Conservation (phyloP, 2,113 vertebrate genomes). For the Pseudorasbora parva region DNA sequence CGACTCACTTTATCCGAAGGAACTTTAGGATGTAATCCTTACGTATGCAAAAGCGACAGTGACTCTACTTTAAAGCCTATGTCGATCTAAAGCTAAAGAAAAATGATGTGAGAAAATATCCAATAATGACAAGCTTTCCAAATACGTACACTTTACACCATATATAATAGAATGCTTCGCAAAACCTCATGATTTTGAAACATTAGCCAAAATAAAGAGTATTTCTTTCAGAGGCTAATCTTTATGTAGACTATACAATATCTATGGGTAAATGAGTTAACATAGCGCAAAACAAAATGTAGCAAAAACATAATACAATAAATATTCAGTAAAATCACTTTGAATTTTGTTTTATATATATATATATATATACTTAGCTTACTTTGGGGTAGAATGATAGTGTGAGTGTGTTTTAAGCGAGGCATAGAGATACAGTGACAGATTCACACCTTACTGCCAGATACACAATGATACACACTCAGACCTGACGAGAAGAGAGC, state of each 20-base stretch:
- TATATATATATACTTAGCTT: constrained; percentile 85
- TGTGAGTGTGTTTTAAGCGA: constrained; percentile 75
- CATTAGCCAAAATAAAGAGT: constrained; percentile 72
- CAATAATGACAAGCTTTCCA: constrained; percentile 71
- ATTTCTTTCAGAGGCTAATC: constrained; percentile 60
- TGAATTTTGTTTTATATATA: constrained; percentile 67
- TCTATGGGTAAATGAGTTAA: constrained; percentile 72
- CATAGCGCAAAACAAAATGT: constrained; percentile 71
- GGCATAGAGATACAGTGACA: constrained; percentile 62
- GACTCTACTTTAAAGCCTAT: constrained; percentile 55
- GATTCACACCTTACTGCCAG: constrained; percentile 33
- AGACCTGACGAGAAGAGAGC: constrained; percentile 27
- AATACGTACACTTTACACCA: constrained; percentile 76
- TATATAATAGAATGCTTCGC: constrained; percentile 67
- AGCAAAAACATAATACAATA: constrained; percentile 85
- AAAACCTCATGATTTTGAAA: constrained; percentile 60
- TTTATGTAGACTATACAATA: constrained; percentile 75
- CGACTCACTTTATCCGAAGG: constrained; percentile 28
- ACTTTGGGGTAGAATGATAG: constrained; percentile 80
- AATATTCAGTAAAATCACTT: constrained; percentile 82
- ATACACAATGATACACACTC: constrained; percentile 22
- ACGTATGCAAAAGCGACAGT: constrained; percentile 37
- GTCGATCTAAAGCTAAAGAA: constrained; percentile 56
- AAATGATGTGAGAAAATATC: constrained; percentile 64
- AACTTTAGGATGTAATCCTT: not conserved